A percentile compares a stretch with the other conserved stretches of the same genome.
Evolutionary conservation across 1,140 invertebrate species (phyloP).

Genomic region (Lepidurus packardi): DNA sequence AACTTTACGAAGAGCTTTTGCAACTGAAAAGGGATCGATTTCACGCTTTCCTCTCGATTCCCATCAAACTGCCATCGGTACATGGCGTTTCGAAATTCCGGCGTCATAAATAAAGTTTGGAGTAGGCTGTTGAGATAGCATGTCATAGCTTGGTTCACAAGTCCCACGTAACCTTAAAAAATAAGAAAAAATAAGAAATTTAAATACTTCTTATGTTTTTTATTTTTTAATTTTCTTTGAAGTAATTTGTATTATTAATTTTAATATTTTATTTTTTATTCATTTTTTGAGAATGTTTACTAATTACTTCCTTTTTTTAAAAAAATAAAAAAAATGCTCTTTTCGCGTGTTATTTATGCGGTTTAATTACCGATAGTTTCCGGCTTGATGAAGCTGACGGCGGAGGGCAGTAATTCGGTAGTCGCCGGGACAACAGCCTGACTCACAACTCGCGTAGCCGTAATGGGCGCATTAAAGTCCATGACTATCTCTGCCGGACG

Average conservation of each 20-base stretch:
- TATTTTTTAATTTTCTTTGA: too few species aligned
- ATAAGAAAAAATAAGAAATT: constrained; percentile 25
- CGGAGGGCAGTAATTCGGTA: not conserved
- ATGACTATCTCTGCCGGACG: not conserved
- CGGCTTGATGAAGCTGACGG: not conserved
- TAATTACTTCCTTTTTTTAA: too few species aligned
- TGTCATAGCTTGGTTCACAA: constrained; percentile 92
- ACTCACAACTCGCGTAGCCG: not conserved
- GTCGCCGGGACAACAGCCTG: not conserved
- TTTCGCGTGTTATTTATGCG: not conserved
- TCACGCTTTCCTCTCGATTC: constrained; percentile 53
- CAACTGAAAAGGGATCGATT: constrained; percentile 79
- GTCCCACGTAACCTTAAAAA: constrained; percentile 64
- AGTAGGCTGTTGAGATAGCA: constrained; percentile 87
- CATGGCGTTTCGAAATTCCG: constrained; percentile 86
- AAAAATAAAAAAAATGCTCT: not conserved
- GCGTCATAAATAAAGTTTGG: constrained; percentile 87
- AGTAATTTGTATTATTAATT: too few species aligned
- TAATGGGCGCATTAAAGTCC: not conserved
- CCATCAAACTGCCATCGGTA: constrained; percentile 81
- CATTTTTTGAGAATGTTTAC: too few species aligned
- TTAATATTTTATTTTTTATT: too few species aligned
- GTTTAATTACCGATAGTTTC: not conserved
- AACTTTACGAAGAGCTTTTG: constrained; percentile 82
- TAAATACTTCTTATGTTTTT: too few species aligned